phyloP scores from a whole-genome alignment of 1,140 invertebrate species.

The Stenopsyche tienmushanensis region DNA sequence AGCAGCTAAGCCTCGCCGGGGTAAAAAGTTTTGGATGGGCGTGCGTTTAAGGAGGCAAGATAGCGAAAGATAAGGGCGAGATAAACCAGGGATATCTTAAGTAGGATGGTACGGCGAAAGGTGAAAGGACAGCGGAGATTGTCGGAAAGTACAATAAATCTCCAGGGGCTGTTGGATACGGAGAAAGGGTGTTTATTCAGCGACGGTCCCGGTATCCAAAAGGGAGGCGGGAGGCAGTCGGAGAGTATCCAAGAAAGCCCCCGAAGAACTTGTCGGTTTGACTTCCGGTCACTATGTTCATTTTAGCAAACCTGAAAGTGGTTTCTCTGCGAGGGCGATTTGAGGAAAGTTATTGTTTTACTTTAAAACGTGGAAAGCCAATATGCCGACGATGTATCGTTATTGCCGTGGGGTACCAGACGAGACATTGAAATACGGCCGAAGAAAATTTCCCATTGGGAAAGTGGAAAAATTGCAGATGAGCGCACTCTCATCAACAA shows the following conservation, averaged over 20 bases:
- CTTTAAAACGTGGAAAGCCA: slow-evolving; percentile 10
- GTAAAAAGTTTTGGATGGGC: slow-evolving; percentile 6
- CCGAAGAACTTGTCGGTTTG: slow-evolving; percentile 19
- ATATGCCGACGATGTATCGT: background rate
- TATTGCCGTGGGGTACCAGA: background rate
- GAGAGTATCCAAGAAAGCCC: slow-evolving; percentile 6
- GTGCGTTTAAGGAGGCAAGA: slow-evolving; percentile 1
- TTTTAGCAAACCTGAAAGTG: slow-evolving; percentile 2
- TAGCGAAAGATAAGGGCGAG: slow-evolving; percentile 17
- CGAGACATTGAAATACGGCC: background rate
- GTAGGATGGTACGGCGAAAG: slow-evolving; percentile 20
- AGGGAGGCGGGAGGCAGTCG: background rate
- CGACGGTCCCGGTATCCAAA: background rate
- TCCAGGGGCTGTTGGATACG: slow-evolving; percentile 2
- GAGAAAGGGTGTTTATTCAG: background rate
- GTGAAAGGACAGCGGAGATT: slow-evolving; percentile 31
- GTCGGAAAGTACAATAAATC: slow-evolving; percentile 38
- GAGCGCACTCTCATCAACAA: too few species aligned
- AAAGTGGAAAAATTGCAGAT: too few species aligned
- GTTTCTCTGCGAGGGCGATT: slow-evolving; percentile 2
- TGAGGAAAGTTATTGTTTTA: slow-evolving; percentile 24
- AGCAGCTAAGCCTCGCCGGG: background rate
- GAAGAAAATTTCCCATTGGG: background rate
- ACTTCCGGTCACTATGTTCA: slow-evolving; percentile 30
- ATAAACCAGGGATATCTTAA: slow-evolving; percentile 22